These are phyloP conservation scores for Spheniscus humboldti DNA, from an alignment of 2,797 vertebrate species.

Conservation along the genomic window DNA sequence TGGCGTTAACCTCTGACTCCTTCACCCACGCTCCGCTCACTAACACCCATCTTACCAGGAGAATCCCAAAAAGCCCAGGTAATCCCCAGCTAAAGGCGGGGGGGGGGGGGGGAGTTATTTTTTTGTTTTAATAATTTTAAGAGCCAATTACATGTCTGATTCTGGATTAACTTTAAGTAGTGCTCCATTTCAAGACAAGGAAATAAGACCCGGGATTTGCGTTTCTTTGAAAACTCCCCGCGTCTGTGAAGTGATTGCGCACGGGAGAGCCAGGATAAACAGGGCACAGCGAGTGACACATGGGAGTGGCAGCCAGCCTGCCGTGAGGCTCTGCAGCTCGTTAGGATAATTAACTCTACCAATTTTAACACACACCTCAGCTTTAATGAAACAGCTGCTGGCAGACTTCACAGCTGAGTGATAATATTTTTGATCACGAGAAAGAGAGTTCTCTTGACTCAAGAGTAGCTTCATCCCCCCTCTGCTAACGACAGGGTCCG, in stretches of 20 bases:
- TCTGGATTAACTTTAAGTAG: not conserved
- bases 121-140: not conserved
- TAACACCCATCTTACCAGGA: not conserved
- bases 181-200: not conserved
- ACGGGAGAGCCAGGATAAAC: fast-evolving
- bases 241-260: fast-evolving
- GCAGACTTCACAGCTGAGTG: not conserved
- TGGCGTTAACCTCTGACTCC: not conserved
- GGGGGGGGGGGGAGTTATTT: not conserved
- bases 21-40: not conserved
- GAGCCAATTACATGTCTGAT: not conserved
- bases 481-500: too few relatives aligned
- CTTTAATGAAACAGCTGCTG: not conserved
- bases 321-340: not conserved
- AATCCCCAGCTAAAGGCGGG: not conserved
- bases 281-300: fast-evolving
- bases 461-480: fast-evolving
- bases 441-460: not conserved
- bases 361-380: not conserved
- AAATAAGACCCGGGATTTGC: not conserved
- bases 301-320: not conserved
- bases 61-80: not conserved
- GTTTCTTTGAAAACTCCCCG: not conserved
- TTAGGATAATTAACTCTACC: not conserved
- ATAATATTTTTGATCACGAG: not conserved